These are phyloP conservation scores for Philopedon plagiatum DNA, from an alignment of 2,888 invertebrate species.

Conservation along the genomic window DNA sequence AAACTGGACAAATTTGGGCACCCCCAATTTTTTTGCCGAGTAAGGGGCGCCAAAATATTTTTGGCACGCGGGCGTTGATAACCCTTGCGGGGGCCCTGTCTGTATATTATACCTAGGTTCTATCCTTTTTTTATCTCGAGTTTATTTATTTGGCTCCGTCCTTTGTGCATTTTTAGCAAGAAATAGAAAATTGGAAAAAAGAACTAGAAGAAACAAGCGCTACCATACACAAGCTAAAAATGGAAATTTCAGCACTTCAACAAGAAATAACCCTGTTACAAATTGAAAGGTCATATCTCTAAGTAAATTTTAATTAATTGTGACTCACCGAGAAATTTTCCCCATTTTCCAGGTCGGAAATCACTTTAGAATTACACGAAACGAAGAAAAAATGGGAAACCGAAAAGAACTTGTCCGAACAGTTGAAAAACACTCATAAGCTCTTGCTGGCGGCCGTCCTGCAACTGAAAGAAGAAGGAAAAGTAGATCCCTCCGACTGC, in stretches of 20 bases:
- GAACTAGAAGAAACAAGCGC: constrained; percentile 56
- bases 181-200: constrained; percentile 38
- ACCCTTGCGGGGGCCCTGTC: too few relatives aligned
- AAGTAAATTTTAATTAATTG: not conserved
- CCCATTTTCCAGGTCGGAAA: constrained; percentile 58
- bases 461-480: constrained; percentile 57
- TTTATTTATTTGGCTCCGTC: not conserved
- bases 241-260: constrained; percentile 56
- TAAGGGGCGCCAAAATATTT: too few relatives aligned
- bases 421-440: constrained; percentile 57
- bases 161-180: constrained; percentile 38
- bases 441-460: constrained; percentile 55
- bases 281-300: constrained; percentile 59
- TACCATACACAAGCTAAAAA: constrained; percentile 54
- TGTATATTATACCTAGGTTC: too few relatives aligned
- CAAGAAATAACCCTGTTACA: constrained; percentile 59
- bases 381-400: constrained; percentile 59
- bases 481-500: constrained; percentile 51
- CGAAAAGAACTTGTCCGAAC: constrained; percentile 57
- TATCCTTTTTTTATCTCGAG: too few relatives aligned
- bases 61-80: too few relatives aligned
- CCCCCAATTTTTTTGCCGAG: too few relatives aligned
- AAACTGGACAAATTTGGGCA: too few relatives aligned
- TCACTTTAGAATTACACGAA: constrained; percentile 61
- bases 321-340: not conserved